phyloP scores from a whole-genome alignment of 2,113 vertebrate species.

The Nothocercus julius region DNA sequence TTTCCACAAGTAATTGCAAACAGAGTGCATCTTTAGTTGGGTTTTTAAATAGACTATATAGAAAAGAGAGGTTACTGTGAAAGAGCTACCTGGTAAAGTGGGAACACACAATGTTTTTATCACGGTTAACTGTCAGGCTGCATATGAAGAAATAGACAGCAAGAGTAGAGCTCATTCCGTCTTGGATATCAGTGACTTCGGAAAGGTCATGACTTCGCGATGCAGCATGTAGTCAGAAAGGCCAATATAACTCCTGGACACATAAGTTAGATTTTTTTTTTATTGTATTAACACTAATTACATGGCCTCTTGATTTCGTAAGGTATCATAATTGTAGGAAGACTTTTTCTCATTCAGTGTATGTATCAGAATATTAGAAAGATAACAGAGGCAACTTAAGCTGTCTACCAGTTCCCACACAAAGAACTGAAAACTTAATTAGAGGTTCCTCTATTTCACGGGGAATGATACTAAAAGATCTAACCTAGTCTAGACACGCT shows the following conservation, averaged over 20 bases:
- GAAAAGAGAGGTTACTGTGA: background rate
- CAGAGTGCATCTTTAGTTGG: constrained; percentile 6
- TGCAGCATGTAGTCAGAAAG: background rate
- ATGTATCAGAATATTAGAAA: background rate
- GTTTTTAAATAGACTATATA: constrained; percentile 15
- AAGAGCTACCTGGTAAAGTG: background rate
- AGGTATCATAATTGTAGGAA: background rate
- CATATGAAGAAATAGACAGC: background rate
- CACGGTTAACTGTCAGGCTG: background rate
- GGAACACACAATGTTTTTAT: background rate
- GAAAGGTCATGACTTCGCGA: background rate
- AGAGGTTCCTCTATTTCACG: background rate
- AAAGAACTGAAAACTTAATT: background rate
- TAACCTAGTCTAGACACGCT: background rate
- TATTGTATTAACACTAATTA: background rate
- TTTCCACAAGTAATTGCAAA: constrained; percentile 33
- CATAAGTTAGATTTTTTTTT: background rate
- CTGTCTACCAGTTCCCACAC: background rate
- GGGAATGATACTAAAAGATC: background rate
- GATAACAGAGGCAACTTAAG: background rate
- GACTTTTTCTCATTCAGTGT: background rate
- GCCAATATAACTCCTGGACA: background rate
- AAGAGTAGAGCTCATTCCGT: background rate
- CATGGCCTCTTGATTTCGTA: background rate
- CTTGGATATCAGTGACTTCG: background rate